These are phyloP conservation scores for Lordiphosa stackelbergi DNA, from an alignment of 1,140 invertebrate genomes.

Conservation along the genomic window DNA sequence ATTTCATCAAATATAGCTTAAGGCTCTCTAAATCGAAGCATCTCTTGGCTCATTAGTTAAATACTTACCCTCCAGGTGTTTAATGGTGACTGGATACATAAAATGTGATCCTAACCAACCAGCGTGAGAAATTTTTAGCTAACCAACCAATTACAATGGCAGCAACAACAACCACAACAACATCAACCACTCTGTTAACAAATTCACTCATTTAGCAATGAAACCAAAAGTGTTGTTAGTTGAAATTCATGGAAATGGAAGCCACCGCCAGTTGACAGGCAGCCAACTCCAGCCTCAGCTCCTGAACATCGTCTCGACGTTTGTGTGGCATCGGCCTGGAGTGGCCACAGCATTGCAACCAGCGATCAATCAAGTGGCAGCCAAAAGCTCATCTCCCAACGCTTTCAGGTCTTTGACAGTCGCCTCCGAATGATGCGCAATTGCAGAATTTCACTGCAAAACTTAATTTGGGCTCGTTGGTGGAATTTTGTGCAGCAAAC, in stretches of 20 bases:
- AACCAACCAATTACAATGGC: slow-evolving; percentile 38
- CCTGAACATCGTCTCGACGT: slow-evolving; percentile 41
- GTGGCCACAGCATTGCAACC: slow-evolving; percentile 56
- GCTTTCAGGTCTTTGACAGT: slow-evolving; percentile 46
- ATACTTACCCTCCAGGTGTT: slow-evolving; percentile 29
- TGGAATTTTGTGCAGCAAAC: slow-evolving; percentile 23
- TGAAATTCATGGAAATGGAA: slow-evolving; percentile 48
- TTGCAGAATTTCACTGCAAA: slow-evolving; percentile 70
- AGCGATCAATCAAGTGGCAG: slow-evolving; percentile 66
- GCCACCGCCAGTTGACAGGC: slow-evolving; percentile 57
- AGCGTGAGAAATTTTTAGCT: slow-evolving; percentile 49
- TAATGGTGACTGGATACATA: slow-evolving; percentile 11
- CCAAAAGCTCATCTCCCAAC: slow-evolving; percentile 40
- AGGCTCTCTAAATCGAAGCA: no score
- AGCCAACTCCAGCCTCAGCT: slow-evolving; percentile 29
- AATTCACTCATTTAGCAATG: slow-evolving; percentile 73
- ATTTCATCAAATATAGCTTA: no score
- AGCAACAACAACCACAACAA: slow-evolving; percentile 10
- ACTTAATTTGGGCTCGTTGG: slow-evolving; percentile 48
- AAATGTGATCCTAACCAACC: slow-evolving; percentile 42
- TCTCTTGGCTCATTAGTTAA: slow-evolving; percentile 16
- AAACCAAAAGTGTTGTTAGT: slow-evolving; percentile 70
- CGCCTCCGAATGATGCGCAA: slow-evolving; percentile 59
- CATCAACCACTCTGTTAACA: slow-evolving; percentile 53
- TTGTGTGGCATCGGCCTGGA: slow-evolving; percentile 57